Conservation (phyloP, 2,888 invertebrate genomes). For the Choristoneura rosaceana region DNA sequence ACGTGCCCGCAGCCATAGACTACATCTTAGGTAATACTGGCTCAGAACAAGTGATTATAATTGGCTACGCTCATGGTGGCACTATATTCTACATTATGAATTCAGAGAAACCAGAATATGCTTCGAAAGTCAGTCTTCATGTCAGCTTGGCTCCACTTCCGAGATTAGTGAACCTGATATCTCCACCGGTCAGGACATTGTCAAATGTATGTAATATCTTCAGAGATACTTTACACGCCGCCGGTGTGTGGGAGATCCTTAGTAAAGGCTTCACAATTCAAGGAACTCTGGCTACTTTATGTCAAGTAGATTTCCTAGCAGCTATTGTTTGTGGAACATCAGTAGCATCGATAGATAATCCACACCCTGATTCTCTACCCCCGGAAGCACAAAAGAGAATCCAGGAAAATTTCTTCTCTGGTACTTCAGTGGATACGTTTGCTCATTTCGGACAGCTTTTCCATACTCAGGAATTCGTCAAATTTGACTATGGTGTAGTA, state of each 20-base stretch:
- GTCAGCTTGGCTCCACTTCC: constrained; percentile 88
- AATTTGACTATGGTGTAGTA: constrained; percentile 65
- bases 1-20: constrained; percentile 88
- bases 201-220: constrained; percentile 43
- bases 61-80: constrained; percentile 92
- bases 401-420: constrained; percentile 67
- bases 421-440: constrained; percentile 64
- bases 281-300: constrained; percentile 7
- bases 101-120: constrained; percentile 87
- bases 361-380: constrained; percentile 64
- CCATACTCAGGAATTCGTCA: constrained; percentile 56
- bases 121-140: constrained; percentile 86
- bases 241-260: constrained; percentile 20
- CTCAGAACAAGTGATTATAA: constrained; percentile 64
- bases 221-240: not conserved
- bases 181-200: constrained; percentile 51
- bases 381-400: constrained; percentile 56
- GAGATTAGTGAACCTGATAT: constrained; percentile 74
- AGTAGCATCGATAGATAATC: constrained; percentile 54
- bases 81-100: constrained; percentile 88
- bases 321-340: constrained; percentile 5
- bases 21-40: constrained; percentile 62
- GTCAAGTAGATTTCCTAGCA: not conserved
- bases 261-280: constrained; percentile 12
- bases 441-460: constrained; percentile 68